Base-by-base conservation (phyloP, 2,888 invertebrate genomes). In the Carpatolechia fugitivella region DNA sequence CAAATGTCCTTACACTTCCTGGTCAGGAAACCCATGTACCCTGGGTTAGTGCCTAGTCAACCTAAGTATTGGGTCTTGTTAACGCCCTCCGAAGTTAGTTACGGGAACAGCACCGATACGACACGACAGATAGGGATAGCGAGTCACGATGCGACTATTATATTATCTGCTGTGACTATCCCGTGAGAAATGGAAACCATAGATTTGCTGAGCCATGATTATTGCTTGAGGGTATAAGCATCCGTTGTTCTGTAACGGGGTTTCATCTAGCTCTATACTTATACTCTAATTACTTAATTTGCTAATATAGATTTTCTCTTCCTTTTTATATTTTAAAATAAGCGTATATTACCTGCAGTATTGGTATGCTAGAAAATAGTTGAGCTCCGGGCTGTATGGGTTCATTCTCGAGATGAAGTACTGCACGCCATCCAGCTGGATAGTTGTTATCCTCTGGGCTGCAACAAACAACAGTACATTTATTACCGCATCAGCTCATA, bases 391-490 rank as follows among this genome's bases (percentile, higher is more conserved):
- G 62, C 95, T 95, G 83, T 96, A 96, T 10, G 96, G 96, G 82
- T 96, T 96, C 95, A 96, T 96, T 74, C 95, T 91, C 70, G 95
- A 96, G 64, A 96, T 94, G 78, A 95, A 96, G 80, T 96, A 96
- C 77, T 96, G 96, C 56, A 95, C 95, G 59, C 95, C 95, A 87
- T 96, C 96, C 71, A 96, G 83, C 78, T 96, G 96, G 69, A 96
- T 96, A 65, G 96, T 96, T 60, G 95, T 96, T 88, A 96, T 96
- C 86, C 95, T 94, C 91, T 96, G 96, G 69, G 94, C 96, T 96
- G 91, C 38, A 91, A 92, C 80, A 82, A 85, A 56, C 63, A 57
- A 63, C 20, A 31, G 18, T 20, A 51, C 40, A 38, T 36, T 49
- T 56, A 49, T 55, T 56, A 41, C 38, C n/a, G n/a, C 18, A 38